These are phyloP conservation scores for Agrilus planipennis DNA, from an alignment of 1,140 invertebrate genomes.

Conservation along the genomic window DNA sequence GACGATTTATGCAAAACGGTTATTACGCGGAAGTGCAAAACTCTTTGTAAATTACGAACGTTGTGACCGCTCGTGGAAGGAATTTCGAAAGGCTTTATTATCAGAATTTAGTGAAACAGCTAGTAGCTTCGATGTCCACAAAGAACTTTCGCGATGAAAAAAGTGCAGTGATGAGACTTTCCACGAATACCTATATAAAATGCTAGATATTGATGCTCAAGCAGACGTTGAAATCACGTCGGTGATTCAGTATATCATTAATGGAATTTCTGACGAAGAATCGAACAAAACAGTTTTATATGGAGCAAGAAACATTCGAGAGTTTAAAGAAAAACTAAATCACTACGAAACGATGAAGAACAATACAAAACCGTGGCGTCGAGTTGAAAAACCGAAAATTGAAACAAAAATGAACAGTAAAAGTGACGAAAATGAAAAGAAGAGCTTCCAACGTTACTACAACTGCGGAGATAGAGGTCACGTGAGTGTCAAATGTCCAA, in stretches of 20 bases:
- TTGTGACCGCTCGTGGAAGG: slow-evolving; percentile 16
- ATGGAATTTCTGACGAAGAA: slow-evolving; percentile 12
- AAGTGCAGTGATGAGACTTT: slow-evolving; percentile 18
- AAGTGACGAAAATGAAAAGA: too few relatives aligned
- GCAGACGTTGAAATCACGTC: slow-evolving; percentile 18
- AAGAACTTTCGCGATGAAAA: slow-evolving; percentile 13
- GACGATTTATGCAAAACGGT: too few relatives aligned
- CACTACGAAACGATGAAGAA: slow-evolving; percentile 11
- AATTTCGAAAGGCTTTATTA: slow-evolving; percentile 13
- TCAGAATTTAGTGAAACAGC: slow-evolving; percentile 14
- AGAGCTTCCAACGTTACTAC: too few relatives aligned
- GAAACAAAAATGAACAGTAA: slow-evolving; percentile 10
- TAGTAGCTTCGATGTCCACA: slow-evolving; percentile 17
- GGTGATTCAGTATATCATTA: slow-evolving; percentile 15
- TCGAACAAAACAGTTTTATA: slow-evolving; percentile 5
- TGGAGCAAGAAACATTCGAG: not conserved
- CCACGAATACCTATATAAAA: slow-evolving; percentile 25
- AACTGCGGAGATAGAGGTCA: too few relatives aligned
- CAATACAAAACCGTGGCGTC: slow-evolving; percentile 6
- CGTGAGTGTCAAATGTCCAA: too few relatives aligned
- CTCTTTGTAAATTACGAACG: slow-evolving; percentile 21
- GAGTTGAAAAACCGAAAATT: too few relatives aligned
- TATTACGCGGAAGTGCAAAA: slow-evolving; percentile 19
- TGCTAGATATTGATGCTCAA: slow-evolving; percentile 23
- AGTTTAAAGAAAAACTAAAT: slow-evolving; percentile 9